Base-by-base conservation (phyloP, 1,140 invertebrate species). In the Drosophila seguyi region DNA sequence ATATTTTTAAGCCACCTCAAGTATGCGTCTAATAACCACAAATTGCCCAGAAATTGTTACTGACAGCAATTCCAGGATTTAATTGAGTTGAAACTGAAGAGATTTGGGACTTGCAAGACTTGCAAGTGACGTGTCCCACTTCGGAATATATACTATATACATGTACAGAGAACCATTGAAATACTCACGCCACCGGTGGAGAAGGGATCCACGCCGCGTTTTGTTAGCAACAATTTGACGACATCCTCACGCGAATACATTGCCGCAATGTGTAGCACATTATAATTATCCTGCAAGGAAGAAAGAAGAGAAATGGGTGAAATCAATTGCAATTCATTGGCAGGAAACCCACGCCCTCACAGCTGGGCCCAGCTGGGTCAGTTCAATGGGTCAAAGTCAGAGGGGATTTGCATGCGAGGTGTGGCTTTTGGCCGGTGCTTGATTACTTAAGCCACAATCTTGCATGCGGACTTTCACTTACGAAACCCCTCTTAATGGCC, bases 201-300 rank as follows among this genome's bases (percentile, higher is more conserved):
- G 88, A 97, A 97, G 27, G 98, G 95, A 94, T 99, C 98, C 4
- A 99, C 96, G 16, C 96, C 98, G 92, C 96, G 96, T 93, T 98
- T 98, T 42, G 96, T 95, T 47, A 99, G 93, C 10, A 99, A 94
- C 31, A 98, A 93, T 91, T 98, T 98, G 90, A 99, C 96, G 56
- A 98, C 97, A 92, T 99, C 98, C 93, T 99, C 98, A 83, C 98
- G 95, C 22, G 97, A 98, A 93, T 97, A 97, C 95, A 98, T 97
- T 31, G 98, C 96, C 18, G 98, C 97, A 92, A 98, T 96, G 93
- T 99, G 98, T 27, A 99, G 94, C 29, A 96, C 97, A 94, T 98
- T 98, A 93, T 97, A 97, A 92, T 98, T 98, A 93, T 99, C 98
- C 98, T 99, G 94, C 67, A 92, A 7, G 80, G 48, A 58, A 52